A percentile compares a stretch with the other conserved stretches of the same genome.
Evolutionary conservation across 2,888 invertebrate genomes (phyloP).

Genomic region (Ophion ventricosus): DNA sequence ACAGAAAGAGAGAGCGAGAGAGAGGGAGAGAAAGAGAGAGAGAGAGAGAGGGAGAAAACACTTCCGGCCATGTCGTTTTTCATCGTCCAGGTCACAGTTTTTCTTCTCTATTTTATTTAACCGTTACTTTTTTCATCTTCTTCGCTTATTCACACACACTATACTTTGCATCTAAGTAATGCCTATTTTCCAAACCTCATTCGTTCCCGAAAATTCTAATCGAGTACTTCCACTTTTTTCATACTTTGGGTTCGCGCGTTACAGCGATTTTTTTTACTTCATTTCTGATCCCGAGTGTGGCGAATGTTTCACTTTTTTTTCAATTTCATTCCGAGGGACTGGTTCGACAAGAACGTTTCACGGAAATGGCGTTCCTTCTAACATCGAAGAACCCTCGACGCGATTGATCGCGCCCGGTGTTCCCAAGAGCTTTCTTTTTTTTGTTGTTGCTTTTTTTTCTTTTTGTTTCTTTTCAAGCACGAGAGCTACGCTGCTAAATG

Average conservation of each 20-base stretch:
- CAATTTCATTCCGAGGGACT: not conserved
- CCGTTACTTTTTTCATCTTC: not conserved
- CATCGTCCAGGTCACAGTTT: slow-evolving; percentile 68
- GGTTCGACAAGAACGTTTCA: too few species aligned
- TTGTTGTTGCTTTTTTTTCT: not conserved
- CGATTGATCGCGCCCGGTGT: too few species aligned
- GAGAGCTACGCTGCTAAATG: slow-evolving; percentile 78
- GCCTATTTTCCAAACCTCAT: slow-evolving; percentile 89
- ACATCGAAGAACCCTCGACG: too few species aligned
- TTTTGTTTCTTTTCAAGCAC: slow-evolving; percentile 62
- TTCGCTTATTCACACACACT: slow-evolving; percentile 87
- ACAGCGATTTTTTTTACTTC: slow-evolving; percentile 54
- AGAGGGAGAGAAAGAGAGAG: slow-evolving; percentile 25
- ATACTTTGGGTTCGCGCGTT: not conserved
- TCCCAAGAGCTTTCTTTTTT: not conserved
- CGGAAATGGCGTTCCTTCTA: too few species aligned
- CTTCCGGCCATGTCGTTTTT: slow-evolving; percentile 59
- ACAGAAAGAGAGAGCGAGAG: not conserved
- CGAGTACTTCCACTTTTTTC: not conserved
- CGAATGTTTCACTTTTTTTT: not conserved
- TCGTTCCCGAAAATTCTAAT: not conserved
- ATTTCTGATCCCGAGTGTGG: not conserved
- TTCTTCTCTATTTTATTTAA: slow-evolving; percentile 56
- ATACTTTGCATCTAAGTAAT: slow-evolving; percentile 97
- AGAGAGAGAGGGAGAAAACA: slow-evolving; percentile 21